Base-by-base conservation (phyloP, 2,888 invertebrate genomes). In the Crepidodera aurea region DNA sequence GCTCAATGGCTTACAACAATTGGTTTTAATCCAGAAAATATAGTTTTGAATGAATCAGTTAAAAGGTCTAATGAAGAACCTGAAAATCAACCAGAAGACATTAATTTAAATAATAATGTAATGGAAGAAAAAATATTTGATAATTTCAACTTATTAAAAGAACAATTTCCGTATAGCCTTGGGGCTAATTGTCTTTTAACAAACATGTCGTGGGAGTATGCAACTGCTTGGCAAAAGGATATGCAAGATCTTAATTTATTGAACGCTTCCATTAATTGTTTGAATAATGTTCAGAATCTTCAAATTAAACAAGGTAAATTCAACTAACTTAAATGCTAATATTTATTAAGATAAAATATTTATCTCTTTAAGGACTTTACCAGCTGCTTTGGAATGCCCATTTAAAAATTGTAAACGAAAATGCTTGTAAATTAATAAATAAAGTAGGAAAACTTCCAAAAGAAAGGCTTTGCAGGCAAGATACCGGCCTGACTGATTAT, bases 161-260 rank as follows among this genome's bases (percentile, higher is more conserved):
- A 86, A 42, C 91, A 93, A 75, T 96, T 96, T 78, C 96, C 96
- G 0, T 88, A 92, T 69, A 96, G 95, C 78, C 84, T 95, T 55
- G 87, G 90, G 58, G 86, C 90, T 0, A 90, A 92, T 73, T 88
- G 90, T 34, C 82, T 97, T 37, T 83, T 96, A 50, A 88, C 92
- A 10, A 94, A 96, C 77, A 90, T 96, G 85, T 88, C 90, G 68
- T 96, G 96, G 96, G 96, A 96, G 79, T 94, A 92, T 77, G 89
- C 93, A 55, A 86, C 92, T 68, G 86, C 87, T 53, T 97, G 96
- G 96, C 91, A 92, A 75, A 92, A 90, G 78, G 87, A 90, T 69
- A 84, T 89, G 64, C 84, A 88, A 42, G 84, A 86, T 66, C 82
- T 90, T 3, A 83, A 85, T 10, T 84, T 88, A 71, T 83, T 96